Evolutionary conservation across 2,113 vertebrate genomes (phyloP).

Genomic region (Polypterus bichir): DNA sequence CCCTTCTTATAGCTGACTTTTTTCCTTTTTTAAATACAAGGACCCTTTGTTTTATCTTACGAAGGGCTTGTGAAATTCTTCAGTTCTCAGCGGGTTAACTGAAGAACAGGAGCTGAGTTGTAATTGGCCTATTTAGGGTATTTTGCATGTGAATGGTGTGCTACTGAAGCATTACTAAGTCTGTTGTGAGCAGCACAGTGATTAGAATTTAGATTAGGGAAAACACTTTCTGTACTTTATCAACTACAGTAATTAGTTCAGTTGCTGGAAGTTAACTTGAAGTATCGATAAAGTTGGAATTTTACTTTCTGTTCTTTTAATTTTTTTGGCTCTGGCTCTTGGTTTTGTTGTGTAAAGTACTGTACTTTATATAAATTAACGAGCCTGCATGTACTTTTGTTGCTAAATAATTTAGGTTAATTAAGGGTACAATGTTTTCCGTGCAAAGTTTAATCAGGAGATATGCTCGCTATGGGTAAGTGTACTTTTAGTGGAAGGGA

Average conservation of each 20-base stretch:
- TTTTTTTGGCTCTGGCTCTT: neutral
- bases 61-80: conserved; percentile 62
- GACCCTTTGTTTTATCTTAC: conserved; percentile 81
- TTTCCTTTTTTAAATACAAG: conserved; percentile 79
- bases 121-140: conserved; percentile 97
- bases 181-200: conserved; percentile 87
- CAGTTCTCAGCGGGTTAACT: conserved; percentile 68
- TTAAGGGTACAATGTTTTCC: conserved; percentile 55
- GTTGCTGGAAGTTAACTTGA: conserved; percentile 68
- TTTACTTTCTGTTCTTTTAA: conserved; percentile 18
- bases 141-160: conserved; percentile 94
- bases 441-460: conserved; percentile 50
- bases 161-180: conserved; percentile 76
- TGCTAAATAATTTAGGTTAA: conserved; percentile 45
- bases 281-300: conserved; percentile 69
- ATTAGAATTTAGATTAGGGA: conserved; percentile 93
- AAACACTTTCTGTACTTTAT: conserved; percentile 76
- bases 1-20: conserved; percentile 1
- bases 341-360: conserved; percentile 4
- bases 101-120: conserved; percentile 68
- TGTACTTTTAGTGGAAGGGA: conserved; percentile 19
- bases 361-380: conserved; percentile 5
- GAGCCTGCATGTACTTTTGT: conserved; percentile 34
- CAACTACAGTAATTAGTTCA: conserved; percentile 78
- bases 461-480: conserved; percentile 54